Base-by-base conservation (phyloP, 2,888 invertebrate genomes). In the Barypeithes pellucidus region DNA sequence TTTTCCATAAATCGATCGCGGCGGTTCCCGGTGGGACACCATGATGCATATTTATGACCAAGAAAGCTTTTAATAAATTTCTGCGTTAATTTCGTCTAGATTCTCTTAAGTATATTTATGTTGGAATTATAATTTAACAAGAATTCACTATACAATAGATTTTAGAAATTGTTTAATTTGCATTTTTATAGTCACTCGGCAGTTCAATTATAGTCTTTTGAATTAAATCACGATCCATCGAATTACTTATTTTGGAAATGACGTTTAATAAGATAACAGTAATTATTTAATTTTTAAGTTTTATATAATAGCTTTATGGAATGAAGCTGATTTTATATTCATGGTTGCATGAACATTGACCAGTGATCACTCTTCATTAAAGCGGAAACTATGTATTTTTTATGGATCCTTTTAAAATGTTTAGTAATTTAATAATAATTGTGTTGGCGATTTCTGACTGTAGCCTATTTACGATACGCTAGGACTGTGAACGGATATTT, bases 181-280 rank as follows among this genome's bases (percentile, higher is more conserved):
- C 16, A 45, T 45, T 45, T 45, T 18, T 45, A 3, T 45, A 18
- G 45, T 45, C 45, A 45, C 18, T 18, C 1, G 45, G 2, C 45
- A 5, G 18, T n/a, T n/a, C n/a, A 45, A 45, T 45, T 45, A 45
- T 7, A 18, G 16, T 45, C 45, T 45, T 45, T 45, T 45, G 45
- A 45, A 45, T 45, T 18, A 18, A 45, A 18, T 45, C 45, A 45
- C 45, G 45, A 45, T 45, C 8, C 45, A 16, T 45, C 45, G 18
- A 45, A 45, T 18, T 5, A n/a, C 18, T 45, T 45, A 45, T 45
- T 45, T 45, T 45, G 18, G 45, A n/a, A 18, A 45, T 45, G 45
- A 11, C 45, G 16, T 8, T 4, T 45, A 45, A 45, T 18, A 16
- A 45, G 7, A 45, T 4, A 18, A 18, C 18, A 45, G 18, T 45